Percentiles rank a stretch among this genome's conserved stretches.
Conservation (phyloP, 2,888 invertebrate genomes). For the Baronia brevicornis region DNA sequence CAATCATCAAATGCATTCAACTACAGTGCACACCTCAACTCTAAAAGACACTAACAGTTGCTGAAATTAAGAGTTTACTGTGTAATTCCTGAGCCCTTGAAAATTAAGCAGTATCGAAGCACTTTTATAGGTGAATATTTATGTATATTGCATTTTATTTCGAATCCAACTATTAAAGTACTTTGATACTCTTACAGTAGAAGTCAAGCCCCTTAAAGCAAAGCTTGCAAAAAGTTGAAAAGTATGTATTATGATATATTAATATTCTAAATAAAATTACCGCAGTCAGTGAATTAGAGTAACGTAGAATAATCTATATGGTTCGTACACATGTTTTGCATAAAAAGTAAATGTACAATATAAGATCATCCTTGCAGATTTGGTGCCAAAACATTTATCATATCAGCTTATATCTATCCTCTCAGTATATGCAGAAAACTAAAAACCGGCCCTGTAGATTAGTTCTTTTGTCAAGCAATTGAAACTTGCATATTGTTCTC, state of each 20-base stretch:
- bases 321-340: no score
- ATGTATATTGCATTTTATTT: conserved; percentile 1
- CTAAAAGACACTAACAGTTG: conserved; percentile 23
- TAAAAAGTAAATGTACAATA: no score
- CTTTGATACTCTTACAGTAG: conserved; percentile 28
- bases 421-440: no score
- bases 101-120: conserved; percentile 12
- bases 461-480: no score
- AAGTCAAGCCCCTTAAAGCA: conserved; percentile 45
- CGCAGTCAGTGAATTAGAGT: conserved; percentile 42
- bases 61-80: conserved; percentile 21
- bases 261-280: no score
- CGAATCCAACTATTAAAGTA: conserved; percentile 31
- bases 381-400: no score
- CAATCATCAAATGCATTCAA: conserved; percentile 58
- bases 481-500: no score
- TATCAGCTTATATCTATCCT: no score
- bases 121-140: conserved; percentile 8
- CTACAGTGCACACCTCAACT: conserved; percentile 54
- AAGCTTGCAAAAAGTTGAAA: conserved; percentile 25
- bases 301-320: conserved; percentile 19
- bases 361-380: no score
- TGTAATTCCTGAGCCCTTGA: no score
- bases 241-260: no score
- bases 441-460: no score